Evolutionary conservation across 2,113 vertebrate species (phyloP).

Genomic region (Pontoporia blainvillei): DNA sequence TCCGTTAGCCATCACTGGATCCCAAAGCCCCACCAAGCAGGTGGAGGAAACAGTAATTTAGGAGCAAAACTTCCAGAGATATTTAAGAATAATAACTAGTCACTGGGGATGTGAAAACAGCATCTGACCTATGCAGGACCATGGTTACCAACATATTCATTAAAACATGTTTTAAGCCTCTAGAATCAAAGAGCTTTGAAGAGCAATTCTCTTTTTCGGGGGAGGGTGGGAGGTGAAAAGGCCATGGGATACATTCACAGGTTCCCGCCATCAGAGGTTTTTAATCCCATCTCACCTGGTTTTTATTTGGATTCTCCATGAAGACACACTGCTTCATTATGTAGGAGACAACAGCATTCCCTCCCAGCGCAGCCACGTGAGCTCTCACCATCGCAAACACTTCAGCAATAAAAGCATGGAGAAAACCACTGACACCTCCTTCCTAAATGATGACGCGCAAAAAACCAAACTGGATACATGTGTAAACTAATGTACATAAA

Average conservation of each 20-base stretch:
- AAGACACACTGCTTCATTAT: constrained; percentile 99
- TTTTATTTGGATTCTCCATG: constrained; percentile 99
- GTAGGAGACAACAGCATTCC: constrained; percentile 97
- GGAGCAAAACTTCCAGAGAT: background rate
- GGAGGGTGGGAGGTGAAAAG: background rate
- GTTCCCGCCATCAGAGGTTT: background rate
- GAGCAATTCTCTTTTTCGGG: background rate
- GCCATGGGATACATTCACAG: background rate
- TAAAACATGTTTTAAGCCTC: background rate
- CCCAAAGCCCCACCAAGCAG: background rate
- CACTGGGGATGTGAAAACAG: background rate
- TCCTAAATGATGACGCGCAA: constrained; percentile 80
- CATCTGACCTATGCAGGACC: background rate
- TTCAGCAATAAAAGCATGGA: constrained; percentile 96
- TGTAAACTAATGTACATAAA: background rate
- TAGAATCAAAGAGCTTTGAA: background rate
- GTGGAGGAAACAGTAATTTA: background rate
- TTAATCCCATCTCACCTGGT: constrained; percentile 87
- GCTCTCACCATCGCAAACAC: constrained; percentile 98
- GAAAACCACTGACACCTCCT: constrained; percentile 97
- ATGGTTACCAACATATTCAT: background rate
- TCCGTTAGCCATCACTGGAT: background rate
- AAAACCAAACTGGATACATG: background rate
- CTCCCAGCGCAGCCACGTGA: constrained; percentile 95
- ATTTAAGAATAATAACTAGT: background rate